Base-by-base conservation (phyloP, 2,888 invertebrate species). In the Charanyca ferruginea region DNA sequence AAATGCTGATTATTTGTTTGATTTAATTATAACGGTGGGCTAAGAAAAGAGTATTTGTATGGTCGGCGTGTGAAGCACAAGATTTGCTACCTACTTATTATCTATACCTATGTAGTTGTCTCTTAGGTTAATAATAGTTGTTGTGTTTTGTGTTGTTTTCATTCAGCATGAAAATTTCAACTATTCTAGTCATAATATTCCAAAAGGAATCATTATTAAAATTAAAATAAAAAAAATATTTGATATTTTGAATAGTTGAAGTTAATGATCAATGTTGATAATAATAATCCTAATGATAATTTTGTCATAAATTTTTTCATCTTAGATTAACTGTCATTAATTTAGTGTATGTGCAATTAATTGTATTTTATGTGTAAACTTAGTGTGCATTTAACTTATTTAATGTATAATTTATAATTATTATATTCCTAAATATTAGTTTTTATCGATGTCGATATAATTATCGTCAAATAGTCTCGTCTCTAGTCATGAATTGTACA, bases 301-400 rank as follows among this genome's bases (percentile, higher is more conserved):
- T 93, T 93, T 66, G 76, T 88, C 83, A 86, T 88, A 75, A 84
- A 85, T 85, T 89, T 82, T 90, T 83, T 91, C 91, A 92, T 93
- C 87, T 83, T 93, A 93, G 91, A 86, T 84, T 89, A 87, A 92
- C 70, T 83, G 80, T 90, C 85, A 89, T 92, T 93, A 89, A 91
- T 93, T 94, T 93, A 93, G 93, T 91, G 89, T 93, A 92, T 83
- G 93, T 94, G 94, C 92, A 94, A 93, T 94, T 92, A 89, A 89
- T 91, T 93, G 90, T 94, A 91, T 93, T 92, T 91, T 90, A 91
- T 86, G 88, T 91, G 85, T 91, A 88, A 83, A 81, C 74, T 79
- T 93, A 93, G 91, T 88, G 90, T 94, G 91, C 71, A 87, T 89
- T 91, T 89, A 89, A 90, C 89, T 90, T 90, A 90, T 93, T 92